Conservation (phyloP, 1,140 invertebrate genomes). For the Cecropterus lyciades region DNA sequence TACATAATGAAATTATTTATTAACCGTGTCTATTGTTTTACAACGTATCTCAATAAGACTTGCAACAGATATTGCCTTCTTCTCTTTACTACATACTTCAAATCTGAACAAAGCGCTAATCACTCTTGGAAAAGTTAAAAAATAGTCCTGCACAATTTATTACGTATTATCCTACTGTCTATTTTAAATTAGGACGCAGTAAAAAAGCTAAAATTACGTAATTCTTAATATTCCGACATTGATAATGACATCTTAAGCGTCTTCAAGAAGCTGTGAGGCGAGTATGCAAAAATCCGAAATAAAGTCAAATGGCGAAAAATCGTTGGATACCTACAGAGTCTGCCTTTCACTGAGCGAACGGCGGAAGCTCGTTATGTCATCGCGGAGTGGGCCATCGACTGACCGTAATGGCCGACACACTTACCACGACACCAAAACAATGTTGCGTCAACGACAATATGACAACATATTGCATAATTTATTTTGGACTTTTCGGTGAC, state of each 20-base stretch:
- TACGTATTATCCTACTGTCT: no score
- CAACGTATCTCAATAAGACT: no score
- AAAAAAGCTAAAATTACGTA: background rate
- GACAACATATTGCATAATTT: slow-evolving; percentile 67
- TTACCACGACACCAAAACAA: slow-evolving; percentile 79
- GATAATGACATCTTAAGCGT: slow-evolving; percentile 43
- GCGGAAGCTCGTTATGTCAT: slow-evolving; percentile 78
- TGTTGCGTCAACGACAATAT: slow-evolving; percentile 68
- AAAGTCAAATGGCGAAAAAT: slow-evolving; percentile 30
- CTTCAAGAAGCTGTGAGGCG: slow-evolving; percentile 27
- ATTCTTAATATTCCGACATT: slow-evolving; percentile 37
- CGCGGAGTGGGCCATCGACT: slow-evolving; percentile 70
- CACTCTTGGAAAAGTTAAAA: no score
- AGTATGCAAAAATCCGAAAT: slow-evolving; percentile 39
- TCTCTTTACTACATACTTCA: no score
- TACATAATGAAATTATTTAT: no score
- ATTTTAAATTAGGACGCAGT: background rate
- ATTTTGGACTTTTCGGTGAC: slow-evolving; percentile 60
- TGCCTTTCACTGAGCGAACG: slow-evolving; percentile 76
- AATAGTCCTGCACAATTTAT: no score
- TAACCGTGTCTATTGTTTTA: no score
- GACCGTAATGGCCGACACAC: slow-evolving; percentile 78
- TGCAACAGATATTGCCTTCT: no score
- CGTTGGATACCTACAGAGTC: slow-evolving; percentile 9
- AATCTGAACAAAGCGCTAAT: no score